Conservation (phyloP, 1,140 invertebrate species). For the Drosophila insularis region DNA sequence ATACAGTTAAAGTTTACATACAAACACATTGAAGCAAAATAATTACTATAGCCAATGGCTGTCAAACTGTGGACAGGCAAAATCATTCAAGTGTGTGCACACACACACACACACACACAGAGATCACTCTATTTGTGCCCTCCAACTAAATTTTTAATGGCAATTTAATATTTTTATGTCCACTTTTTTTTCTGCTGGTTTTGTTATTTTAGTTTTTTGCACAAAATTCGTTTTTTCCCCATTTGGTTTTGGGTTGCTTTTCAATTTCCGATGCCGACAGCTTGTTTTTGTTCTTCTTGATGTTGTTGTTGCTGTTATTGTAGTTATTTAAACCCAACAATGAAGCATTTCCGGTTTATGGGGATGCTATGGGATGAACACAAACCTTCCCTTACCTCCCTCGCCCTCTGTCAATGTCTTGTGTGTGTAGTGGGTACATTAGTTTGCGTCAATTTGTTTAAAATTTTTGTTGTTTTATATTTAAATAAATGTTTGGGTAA, state of each 20-base stretch:
- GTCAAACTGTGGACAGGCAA: slow-evolving; percentile 42
- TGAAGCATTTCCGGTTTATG: slow-evolving; percentile 67
- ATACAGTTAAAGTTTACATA: slow-evolving; percentile 57
- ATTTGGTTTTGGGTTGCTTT: slow-evolving; percentile 78
- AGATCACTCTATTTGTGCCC: slow-evolving; percentile 45
- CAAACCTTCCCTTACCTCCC: not conserved
- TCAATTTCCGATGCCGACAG: slow-evolving; percentile 75
- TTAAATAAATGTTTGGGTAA: slow-evolving; percentile 32
- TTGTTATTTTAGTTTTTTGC: slow-evolving; percentile 44
- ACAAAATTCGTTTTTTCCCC: slow-evolving; percentile 50
- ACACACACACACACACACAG: slow-evolving; percentile 29
- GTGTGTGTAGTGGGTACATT: slow-evolving; percentile 57
- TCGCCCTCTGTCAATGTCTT: not conserved
- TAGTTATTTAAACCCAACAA: slow-evolving; percentile 57
- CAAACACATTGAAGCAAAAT: slow-evolving; percentile 12
- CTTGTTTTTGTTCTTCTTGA: slow-evolving; percentile 14
- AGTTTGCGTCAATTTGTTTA: slow-evolving; percentile 78
- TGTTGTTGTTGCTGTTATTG: slow-evolving; percentile 12
- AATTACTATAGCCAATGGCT: slow-evolving; percentile 44
- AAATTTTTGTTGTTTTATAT: slow-evolving; percentile 43
- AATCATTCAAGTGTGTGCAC: slow-evolving; percentile 50
- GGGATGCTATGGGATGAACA: slow-evolving; percentile 11
- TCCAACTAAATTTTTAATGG: slow-evolving; percentile 75
- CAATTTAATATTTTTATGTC: slow-evolving; percentile 52
- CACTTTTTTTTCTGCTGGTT: slow-evolving; percentile 10